phyloP scores from a whole-genome alignment of 2,113 vertebrate species.

The Scophthalmus maximus region DNA sequence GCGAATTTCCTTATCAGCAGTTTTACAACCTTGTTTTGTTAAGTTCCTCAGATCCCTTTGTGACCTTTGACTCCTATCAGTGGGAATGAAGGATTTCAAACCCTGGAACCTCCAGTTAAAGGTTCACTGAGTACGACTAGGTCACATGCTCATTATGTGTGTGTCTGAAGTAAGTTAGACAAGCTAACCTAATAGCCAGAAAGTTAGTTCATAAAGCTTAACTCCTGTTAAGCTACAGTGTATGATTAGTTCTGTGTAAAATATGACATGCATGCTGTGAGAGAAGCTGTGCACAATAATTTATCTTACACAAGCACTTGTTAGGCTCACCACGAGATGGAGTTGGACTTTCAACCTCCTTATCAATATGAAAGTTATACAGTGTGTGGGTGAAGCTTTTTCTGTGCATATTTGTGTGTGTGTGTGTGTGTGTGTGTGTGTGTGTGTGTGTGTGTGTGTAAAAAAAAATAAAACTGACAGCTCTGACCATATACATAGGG shows the following conservation, averaged over 20 bases:
- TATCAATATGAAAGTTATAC: conserved; percentile 49
- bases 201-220: not conserved
- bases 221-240: conserved; percentile 11
- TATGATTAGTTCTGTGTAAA: conserved; percentile 35
- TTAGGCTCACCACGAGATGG: conserved; percentile 25
- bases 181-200: not conserved
- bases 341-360: conserved; percentile 52
- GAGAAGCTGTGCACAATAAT: conserved; percentile 37
- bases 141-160: conserved; percentile 67
- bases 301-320: conserved; percentile 10
- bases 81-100: conserved; percentile 70
- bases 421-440: conserved; percentile 15
- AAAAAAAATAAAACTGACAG: not conserved
- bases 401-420: conserved; percentile 5
- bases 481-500: not conserved
- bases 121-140: conserved; percentile 66
- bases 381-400: conserved; percentile 22
- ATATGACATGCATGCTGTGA: conserved; percentile 32
- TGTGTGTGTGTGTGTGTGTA: too few relatives aligned
- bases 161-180: conserved; percentile 24
- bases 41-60: conserved; percentile 55
- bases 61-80: conserved; percentile 72
- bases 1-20: conserved; percentile 59
- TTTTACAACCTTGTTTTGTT: conserved; percentile 80
- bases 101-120: conserved; percentile 70